Percentiles rank a stretch among this genome's conserved stretches.
phyloP scores from a whole-genome alignment of 2,888 invertebrate genomes.

The Clanis bilineata region DNA sequence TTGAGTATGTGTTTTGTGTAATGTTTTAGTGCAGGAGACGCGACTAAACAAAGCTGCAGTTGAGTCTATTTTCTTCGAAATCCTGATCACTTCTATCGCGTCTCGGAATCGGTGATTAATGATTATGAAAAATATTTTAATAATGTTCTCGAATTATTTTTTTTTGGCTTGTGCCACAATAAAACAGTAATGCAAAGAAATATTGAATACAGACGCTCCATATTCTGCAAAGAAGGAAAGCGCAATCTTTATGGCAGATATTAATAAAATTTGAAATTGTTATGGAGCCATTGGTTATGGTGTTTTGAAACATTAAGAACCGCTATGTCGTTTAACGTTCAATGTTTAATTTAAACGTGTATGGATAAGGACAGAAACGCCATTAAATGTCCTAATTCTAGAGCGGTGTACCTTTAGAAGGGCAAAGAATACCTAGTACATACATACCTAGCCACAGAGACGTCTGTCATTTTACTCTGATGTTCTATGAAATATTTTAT shows the following conservation, averaged over 20 bases:
- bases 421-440: too few relatives aligned
- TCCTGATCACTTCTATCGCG: neutral
- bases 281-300: too few relatives aligned
- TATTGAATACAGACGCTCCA: neutral
- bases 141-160: neutral
- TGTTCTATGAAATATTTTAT: slow-evolving; percentile 63
- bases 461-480: slow-evolving; percentile 55
- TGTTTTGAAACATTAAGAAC: too few relatives aligned
- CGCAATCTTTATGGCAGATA: neutral
- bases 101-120: neutral
- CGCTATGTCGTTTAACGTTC: too few relatives aligned
- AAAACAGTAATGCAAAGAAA: neutral
- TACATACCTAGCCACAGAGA: slow-evolving; percentile 61
- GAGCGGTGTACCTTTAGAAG: too few relatives aligned
- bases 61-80: too few relatives aligned
- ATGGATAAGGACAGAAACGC: neutral
- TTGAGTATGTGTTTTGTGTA: too few relatives aligned
- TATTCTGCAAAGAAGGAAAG: neutral
- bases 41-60: too few relatives aligned
- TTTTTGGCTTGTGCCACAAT: neutral
- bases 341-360: too few relatives aligned
- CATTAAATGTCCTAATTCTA: neutral
- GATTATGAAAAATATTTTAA: neutral
- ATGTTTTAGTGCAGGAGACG: too few relatives aligned
- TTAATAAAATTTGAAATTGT: too few relatives aligned